Base-by-base conservation (phyloP, 2,888 invertebrate genomes). In the Podotricha telesiphe region DNA sequence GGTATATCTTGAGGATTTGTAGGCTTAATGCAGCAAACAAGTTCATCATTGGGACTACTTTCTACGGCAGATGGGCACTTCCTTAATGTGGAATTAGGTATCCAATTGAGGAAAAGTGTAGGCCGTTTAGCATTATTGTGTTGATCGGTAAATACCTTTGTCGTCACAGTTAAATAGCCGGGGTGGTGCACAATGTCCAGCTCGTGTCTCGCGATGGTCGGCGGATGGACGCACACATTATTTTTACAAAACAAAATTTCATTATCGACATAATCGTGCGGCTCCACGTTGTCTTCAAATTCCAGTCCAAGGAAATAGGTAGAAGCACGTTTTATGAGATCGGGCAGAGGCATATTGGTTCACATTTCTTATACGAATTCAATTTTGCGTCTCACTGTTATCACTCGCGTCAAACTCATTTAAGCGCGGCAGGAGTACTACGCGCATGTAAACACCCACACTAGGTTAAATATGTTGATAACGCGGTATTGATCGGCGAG, bases 171-270 rank as follows among this genome's bases (percentile, higher is more conserved):
- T 77, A 99, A 93, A 84, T 99, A 99, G 20, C 95, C 99, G 2
- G 98, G 98, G 88, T 98, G 97, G 82, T 99, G 99, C 0, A 97
- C 94, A 40, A 97, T 95, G 76, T 98, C 98, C 65, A 96, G 94
- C 79, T 96, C 96, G 78, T 96, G 96, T 61, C 97, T 94, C 64
- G 97, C 95, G 72, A 96, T 94, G 0, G 97, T 96, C 59, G 98
- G 97, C 7, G 98, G 98, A 93, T 99, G 99, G 56, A 99, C 98
- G 87, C 99, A 99, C 45, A 99, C 98, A 89, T 99, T 99, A 86
- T 99, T 99, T 92, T 99, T 99, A 89, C 97, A 97, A 86, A 97
- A 97, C 62, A 97, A 91, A 71, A 96, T 95, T 92, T 97, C 97
- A 81, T 97, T 97, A 87, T 97, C 96, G 84, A 96, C 96, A 82